These are phyloP conservation scores for Botia almorhae DNA, from an alignment of 2,797 vertebrate genomes.

Conservation along the genomic window DNA sequence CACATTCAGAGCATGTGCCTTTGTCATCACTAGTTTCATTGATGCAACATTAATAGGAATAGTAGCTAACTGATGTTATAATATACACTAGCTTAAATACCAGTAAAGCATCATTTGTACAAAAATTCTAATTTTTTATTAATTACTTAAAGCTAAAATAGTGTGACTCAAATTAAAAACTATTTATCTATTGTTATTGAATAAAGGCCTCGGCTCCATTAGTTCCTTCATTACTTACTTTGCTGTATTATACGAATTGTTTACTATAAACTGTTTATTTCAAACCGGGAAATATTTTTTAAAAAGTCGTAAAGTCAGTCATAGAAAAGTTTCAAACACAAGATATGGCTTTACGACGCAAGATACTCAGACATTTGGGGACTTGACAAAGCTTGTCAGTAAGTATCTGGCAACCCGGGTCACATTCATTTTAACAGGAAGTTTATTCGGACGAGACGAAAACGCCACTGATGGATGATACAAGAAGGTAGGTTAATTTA, in stretches of 20 bases:
- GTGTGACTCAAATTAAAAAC: too few relatives aligned
- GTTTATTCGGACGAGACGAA: slow-evolving; percentile 7
- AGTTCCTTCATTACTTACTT: background rate
- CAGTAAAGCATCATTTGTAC: too few relatives aligned
- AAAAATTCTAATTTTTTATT: too few relatives aligned
- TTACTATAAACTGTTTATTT: background rate
- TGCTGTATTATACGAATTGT: background rate
- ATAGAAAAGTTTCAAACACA: background rate
- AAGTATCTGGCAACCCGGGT: slow-evolving; percentile 33
- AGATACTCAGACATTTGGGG: background rate
- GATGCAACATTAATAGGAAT: too few relatives aligned
- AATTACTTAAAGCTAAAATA: too few relatives aligned
- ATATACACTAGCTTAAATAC: too few relatives aligned
- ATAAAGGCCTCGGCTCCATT: background rate
- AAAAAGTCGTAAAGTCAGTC: too few relatives aligned
- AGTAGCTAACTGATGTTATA: too few relatives aligned
- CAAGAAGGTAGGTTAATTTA: background rate
- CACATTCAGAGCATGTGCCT: background rate
- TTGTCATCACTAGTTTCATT: too few relatives aligned
- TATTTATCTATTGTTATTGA: background rate
- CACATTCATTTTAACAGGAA: slow-evolving; percentile 30
- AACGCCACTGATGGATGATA: slow-evolving; percentile 25
- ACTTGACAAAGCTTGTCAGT: background rate
- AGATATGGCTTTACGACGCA: background rate
- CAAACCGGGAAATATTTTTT: too few relatives aligned